Evolutionary conservation across 2,113 vertebrate genomes (phyloP).

Genomic region (Todiramphus saurophagus): DNA sequence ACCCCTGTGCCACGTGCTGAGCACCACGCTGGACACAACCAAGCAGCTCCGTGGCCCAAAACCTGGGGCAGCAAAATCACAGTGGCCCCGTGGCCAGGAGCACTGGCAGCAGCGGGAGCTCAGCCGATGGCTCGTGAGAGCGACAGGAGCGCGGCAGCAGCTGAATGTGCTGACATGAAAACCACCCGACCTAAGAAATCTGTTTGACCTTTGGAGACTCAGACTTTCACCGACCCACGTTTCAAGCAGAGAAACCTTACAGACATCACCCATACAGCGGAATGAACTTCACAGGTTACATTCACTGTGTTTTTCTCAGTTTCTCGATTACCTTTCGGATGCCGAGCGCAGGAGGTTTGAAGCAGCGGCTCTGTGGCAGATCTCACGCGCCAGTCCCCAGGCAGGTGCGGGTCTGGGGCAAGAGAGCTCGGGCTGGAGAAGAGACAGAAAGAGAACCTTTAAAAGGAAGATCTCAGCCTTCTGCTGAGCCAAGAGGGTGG

Average conservation of each 20-base stretch:
- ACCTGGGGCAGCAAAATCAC: accelerated
- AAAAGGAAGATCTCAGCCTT: background rate
- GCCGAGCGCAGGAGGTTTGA: background rate
- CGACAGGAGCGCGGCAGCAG: accelerated
- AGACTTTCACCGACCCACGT: background rate
- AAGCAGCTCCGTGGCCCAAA: accelerated
- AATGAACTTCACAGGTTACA: background rate
- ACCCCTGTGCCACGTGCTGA: background rate
- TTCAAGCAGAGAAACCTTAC: background rate
- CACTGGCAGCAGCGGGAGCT: accelerated
- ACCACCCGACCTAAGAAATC: background rate
- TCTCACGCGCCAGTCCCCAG: background rate
- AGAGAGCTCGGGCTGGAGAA: background rate
- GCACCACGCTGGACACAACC: accelerated
- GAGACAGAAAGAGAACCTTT: background rate
- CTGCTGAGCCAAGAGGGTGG: background rate
- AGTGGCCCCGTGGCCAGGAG: background rate
- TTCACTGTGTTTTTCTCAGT: background rate
- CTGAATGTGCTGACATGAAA: background rate
- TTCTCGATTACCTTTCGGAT: too few relatives aligned
- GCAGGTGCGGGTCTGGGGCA: background rate
- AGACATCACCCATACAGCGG: background rate
- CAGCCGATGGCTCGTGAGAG: background rate
- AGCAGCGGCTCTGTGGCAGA: background rate
- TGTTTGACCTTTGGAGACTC: background rate